Evolutionary conservation across 2,888 invertebrate genomes (phyloP).

Genomic region (Drosophila sordidapex): DNA sequence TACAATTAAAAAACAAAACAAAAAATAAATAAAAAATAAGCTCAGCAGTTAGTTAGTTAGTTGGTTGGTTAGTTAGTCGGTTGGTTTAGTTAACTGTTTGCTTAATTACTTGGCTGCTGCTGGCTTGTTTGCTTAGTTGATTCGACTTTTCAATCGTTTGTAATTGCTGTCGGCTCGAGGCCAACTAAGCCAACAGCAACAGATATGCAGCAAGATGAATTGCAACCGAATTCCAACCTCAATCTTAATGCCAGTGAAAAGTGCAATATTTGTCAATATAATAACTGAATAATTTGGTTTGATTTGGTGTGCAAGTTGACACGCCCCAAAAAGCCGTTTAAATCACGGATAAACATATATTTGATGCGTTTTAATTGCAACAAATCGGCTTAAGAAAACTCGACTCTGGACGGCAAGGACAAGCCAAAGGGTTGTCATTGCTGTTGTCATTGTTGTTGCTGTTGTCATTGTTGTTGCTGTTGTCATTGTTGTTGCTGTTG

Average conservation of each 20-base stretch:
- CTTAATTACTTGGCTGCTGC: neutral
- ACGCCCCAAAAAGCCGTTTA: conserved; percentile 43
- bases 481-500: neutral
- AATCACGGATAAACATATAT: conserved; percentile 57
- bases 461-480: neutral
- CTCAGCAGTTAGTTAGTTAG: neutral
- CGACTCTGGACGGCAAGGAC: conserved; percentile 25
- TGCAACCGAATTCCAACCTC: neutral
- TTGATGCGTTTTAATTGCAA: conserved; percentile 59
- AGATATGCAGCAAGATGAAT: neutral
- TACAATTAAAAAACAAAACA: neutral
- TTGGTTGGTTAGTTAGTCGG: neutral
- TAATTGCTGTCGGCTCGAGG: conserved; percentile 37
- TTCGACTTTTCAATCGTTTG: conserved; percentile 23
- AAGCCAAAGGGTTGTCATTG: conserved; percentile 40
- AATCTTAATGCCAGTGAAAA: neutral
- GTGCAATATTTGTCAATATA: neutral
- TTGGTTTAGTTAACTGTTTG: neutral
- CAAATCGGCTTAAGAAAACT: conserved; percentile 57
- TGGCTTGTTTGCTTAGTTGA: conserved; percentile 15
- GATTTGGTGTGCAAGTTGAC: conserved; percentile 12
- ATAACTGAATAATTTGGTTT: neutral
- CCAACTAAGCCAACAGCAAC: conserved; percentile 24
- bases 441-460: neutral
- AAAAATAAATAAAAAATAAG: neutral